phyloP scores from a whole-genome alignment of 2,888 invertebrate species.

The Carcina quercana region DNA sequence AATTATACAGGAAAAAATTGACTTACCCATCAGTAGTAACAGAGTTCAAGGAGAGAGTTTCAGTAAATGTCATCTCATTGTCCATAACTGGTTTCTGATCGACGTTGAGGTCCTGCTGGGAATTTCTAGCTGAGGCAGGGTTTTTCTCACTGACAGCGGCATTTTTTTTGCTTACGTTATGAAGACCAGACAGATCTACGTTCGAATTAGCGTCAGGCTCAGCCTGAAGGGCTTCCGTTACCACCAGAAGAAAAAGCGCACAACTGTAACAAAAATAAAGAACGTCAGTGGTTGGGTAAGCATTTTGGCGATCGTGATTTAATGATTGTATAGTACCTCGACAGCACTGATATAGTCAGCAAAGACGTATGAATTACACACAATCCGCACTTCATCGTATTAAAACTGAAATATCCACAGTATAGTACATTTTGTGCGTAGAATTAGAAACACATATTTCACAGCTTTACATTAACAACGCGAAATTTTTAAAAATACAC shows the following conservation, averaged over 20 bases:
- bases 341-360: constrained; percentile 74
- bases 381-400: constrained; percentile 77
- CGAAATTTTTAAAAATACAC: too few species aligned
- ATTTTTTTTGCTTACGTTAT: constrained; percentile 55
- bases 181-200: constrained; percentile 57
- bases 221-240: constrained; percentile 68
- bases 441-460: constrained; percentile 45
- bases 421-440: constrained; percentile 67
- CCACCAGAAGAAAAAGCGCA: constrained; percentile 74
- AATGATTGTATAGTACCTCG: too few species aligned
- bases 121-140: constrained; percentile 14
- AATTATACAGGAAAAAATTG: too few species aligned
- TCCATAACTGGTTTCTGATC: constrained; percentile 22
- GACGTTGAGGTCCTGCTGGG: constrained; percentile 6
- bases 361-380: constrained; percentile 75
- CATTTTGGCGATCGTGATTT: too few species aligned
- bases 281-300: too few species aligned
- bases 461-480: too few species aligned
- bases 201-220: constrained; percentile 37
- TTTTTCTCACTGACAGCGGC: constrained; percentile 24
- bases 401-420: constrained; percentile 61
- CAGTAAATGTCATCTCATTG: constrained; percentile 65
- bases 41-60: constrained; percentile 69
- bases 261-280: constrained; percentile 62
- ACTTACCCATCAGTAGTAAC: constrained; percentile 74